Base-by-base conservation (phyloP, 2,113 vertebrate species). In the Calyptomena viridis region DNA sequence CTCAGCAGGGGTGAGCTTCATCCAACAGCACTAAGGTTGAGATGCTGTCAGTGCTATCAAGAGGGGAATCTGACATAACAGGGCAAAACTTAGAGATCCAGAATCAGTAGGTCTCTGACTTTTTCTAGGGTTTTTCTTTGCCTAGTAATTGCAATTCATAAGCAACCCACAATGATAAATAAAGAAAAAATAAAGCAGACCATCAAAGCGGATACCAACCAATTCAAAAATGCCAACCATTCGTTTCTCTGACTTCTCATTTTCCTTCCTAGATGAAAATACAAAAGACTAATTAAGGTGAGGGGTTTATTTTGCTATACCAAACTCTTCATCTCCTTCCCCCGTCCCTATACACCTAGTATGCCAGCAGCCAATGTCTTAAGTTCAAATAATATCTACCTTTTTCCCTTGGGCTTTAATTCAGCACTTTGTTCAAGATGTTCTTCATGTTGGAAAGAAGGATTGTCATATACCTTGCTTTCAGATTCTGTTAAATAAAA, bases 181-280 rank as follows among this genome's bases (percentile, higher is more conserved):
- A 55, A 46, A 44, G 13, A 23, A 84, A 50, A 28, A 27, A 42
- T 5, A 91, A 91, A 86, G 37, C 33, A 71, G 17, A 73, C 3
- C 20, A 35, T 55, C 24, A 93, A 58, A 68, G 10, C n/a, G 31
- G 10, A 73, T 21, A 97, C 97, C 93, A 62, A 98, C 97, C 97
- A 97, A 35, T 68, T 98, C 90, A 55, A 97, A 68, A 93, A 94
- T 7, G 25, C 96, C 96, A 90, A 97, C 96, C 49, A 78, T 56
- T 39, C 5, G 35, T 78, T 59, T 96, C 64, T 93, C 39, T 50
- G 64, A 7, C 35, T 95, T 83, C 25, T 77, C 42, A 30, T 94
- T 94, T 91, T 94, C 42, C n/a, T 96, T 97, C 84, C 97, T 97
- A 86, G 64, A 86, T 33, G 19, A 79, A 80, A 83, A 53, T 3